Base-by-base conservation (phyloP, 2,113 vertebrate genomes). In the Thalassoma bifasciatum region DNA sequence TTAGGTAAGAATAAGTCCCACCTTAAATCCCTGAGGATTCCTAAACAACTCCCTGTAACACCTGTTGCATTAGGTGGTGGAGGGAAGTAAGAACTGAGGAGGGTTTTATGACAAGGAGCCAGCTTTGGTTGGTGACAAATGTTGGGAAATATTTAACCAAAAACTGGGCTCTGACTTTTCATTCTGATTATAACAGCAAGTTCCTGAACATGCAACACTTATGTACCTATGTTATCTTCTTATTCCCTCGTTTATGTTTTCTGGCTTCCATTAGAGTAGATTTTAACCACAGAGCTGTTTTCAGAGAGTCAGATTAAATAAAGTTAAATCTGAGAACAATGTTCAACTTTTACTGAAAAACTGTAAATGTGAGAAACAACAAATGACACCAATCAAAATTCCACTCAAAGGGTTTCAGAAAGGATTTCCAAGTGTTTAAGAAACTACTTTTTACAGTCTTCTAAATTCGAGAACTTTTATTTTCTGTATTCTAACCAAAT, bases 1-100 rank as follows among this genome's bases (percentile, higher is more conserved):
- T 94, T 94, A 93, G 91, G 90, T 91, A 91, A 93, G 91, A 93
- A 93, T 90, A 93, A 93, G 89, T 78, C 76, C 81, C 81, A 79
- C 70, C 82, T 84, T 84, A 91, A 93, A 92, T 86, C 90, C 82
- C 74, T 64, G 47, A 75, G 86, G 87, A 92, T 91, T 93, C 85
- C 88, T 93, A 89, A 92, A 93, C 92, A 90, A 92, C 91, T 89
- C 80, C 30, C 72, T 79, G 78, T 81, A 89, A 89, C 93, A 94
- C 93, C 92, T 94, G 93, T 92, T 91, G 59, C 77, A 86, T 87
- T 67, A 75, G 69, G 86, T 74, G 63, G 51, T 34, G 58, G 61
- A 24, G 59, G 63, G 57, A 53, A 24, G 42, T 22, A 65, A 66
- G 73, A 59, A 60, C 36, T 21, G 67, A n/a, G 17, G 38, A 59